Evolutionary conservation across 1,140 invertebrate genomes (phyloP), one percentile per base, ranked within the genome.

Genomic region (Lycorma delicatula): DNA sequence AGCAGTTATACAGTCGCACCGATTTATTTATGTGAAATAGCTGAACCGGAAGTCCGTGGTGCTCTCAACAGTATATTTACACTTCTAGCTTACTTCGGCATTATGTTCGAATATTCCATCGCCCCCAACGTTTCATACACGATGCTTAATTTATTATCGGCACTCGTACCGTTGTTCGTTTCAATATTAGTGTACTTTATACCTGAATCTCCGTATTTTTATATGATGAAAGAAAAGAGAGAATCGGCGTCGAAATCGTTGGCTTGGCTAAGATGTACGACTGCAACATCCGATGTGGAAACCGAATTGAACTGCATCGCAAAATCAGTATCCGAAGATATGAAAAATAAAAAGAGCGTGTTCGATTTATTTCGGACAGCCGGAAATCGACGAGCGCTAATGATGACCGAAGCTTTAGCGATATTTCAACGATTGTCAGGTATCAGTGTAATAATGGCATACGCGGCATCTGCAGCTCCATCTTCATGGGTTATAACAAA

Each of bases 131-230:
- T 88, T 0, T 74, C 75, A 0, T 91, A 92, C 72, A 68, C 72
- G 28, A 73, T 72, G 2, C 75, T 89, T 11, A 82, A 84, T 59
- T 79, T 85, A 58, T 68, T 79, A 1, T 84, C 84, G 58, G 72
- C 81, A 2, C 69, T 73, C 0, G 65, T 85, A 29, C 83, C 83
- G 0, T 63, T 81, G 1, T 29, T 81, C 1, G 85, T 89, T 70
- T 62, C 86, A 0, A 56, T 78, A 0, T 81, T 84, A 61, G 85
- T 87, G 72, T 58, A 79, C 12, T 79, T 82, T 38, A 85, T 91
- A 75, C 91, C 91, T 0, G 91, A 94, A 68, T 86, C 86, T 38
- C 91, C 91, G 0, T 83, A 82, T 56, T 89, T 79, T 60, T 73
- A 83, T 27, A 70, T 89, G 0, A 71, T 72, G 6, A 79, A 79